phyloP scores from a whole-genome alignment of 2,113 vertebrate species.

The Montifringilla adamsi region DNA sequence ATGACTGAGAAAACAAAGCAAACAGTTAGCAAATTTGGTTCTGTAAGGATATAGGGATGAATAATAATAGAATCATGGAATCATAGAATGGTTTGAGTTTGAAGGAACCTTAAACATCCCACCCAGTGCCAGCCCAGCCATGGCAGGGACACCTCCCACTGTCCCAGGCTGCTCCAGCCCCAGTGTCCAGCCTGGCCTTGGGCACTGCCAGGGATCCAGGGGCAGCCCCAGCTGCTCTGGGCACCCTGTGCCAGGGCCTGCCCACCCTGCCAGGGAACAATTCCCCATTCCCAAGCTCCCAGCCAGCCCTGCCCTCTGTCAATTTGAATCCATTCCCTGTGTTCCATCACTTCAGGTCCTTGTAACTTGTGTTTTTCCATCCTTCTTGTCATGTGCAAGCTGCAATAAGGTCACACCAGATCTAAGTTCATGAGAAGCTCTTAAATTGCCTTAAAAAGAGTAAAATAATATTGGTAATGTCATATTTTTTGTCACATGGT shows the following conservation, averaged over 20 bases:
- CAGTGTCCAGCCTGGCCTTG: neutral
- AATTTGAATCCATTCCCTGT: fast-evolving
- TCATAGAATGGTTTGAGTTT: no score
- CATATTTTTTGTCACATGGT: neutral
- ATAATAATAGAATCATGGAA: neutral
- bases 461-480: neutral
- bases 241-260: neutral
- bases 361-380: neutral
- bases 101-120: fast-evolving
- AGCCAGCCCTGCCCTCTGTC: fast-evolving
- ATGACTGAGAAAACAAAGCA: neutral
- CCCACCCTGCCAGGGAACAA: neutral
- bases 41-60: neutral
- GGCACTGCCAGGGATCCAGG: neutral
- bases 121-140: fast-evolving
- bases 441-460: fast-evolving
- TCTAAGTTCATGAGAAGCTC: neutral
- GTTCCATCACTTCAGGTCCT: neutral
- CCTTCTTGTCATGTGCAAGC: no score
- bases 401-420: neutral
- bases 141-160: neutral
- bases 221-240: neutral
- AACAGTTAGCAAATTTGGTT: neutral
- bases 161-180: neutral
- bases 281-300: neutral